Evolutionary conservation across 53 echinoderm and acorn worm species (phyloP), one percentile per base, ranked within the genome.

Genomic region (Stichopus horrens): DNA sequence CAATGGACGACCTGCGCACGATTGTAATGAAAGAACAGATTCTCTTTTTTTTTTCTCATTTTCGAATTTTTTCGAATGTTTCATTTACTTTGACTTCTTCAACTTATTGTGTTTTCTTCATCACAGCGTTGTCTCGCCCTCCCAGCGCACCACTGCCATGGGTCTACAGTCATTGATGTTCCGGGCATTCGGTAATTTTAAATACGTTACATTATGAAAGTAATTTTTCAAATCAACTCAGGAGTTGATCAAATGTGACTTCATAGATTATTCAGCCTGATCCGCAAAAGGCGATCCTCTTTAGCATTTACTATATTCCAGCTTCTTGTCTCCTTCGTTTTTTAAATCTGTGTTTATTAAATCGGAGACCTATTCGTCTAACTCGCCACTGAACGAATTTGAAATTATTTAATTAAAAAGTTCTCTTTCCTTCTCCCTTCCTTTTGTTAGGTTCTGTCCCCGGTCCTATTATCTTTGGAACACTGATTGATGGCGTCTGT

Each of bases 131-230:
- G 92, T 92, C 1, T 89, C 86, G 9, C 87, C 86, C 8, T 79
- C 86, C 57, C 85, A 87, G 8, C 59, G 93, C 53, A 90, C 91
- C 21, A 84, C 90, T 71, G 93, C 90, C 10, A 75, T 91, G 20
- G 93, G 93, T 2, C 57, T 93, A 3, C 90, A 90, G 54, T 90
- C 93, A 8, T 71, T 90, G 16, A 77, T 93, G 88, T 90, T 90
- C 54, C 77, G 88, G 23, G 90, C 88, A 73, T 77, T 93, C 4
- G 93, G 93, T 93, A 88, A 85, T 88, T 22, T 52, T 76, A 76
- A 37, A 37, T 37, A 2, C 37, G 37, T 11, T 67, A 67, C n/a
- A n/a, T 67, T 67, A n/a, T 11, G 13, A 67, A 14, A n/a, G 68
- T 14, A 14, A 67, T 0, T 3, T 67, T 67, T n/a, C 68, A 14